Percentiles rank a stretch among this genome's conserved stretches.
Conservation (phyloP, 2,888 invertebrate genomes). For the Eupithecia dodoneata region DNA sequence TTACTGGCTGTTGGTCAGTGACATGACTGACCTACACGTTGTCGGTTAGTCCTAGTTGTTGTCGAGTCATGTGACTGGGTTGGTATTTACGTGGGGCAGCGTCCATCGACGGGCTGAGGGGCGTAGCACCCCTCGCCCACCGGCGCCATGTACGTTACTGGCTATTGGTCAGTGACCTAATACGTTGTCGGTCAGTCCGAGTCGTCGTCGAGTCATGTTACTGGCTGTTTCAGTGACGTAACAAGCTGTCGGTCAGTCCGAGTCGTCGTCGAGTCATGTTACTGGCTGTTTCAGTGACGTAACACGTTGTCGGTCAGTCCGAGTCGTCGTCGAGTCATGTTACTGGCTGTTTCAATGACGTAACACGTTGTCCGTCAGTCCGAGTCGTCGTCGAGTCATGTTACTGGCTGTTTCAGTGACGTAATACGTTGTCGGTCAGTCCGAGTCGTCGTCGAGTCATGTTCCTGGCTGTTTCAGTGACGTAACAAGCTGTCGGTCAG, state of each 20-base stretch:
- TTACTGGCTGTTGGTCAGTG: no score
- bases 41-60: no score
- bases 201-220: no score
- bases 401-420: not conserved
- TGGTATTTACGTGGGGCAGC: conserved; percentile 71
- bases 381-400: not conserved
- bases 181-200: not conserved
- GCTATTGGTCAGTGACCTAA: not conserved
- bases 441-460: not conserved
- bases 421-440: not conserved
- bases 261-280: not conserved
- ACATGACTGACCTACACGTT: no score
- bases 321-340: not conserved
- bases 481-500: no score
- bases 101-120: conserved; percentile 71
- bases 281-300: no score
- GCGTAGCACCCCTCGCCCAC: conserved; percentile 81
- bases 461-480: not conserved
- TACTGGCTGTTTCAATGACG: not conserved
- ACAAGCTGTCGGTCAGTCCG: not conserved
- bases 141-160: conserved; percentile 89
- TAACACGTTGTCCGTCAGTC: no score
- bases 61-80: not conserved
- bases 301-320: no score
- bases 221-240: not conserved